Conservation (phyloP, 1,140 invertebrate species). For the Bombus balteatus region DNA sequence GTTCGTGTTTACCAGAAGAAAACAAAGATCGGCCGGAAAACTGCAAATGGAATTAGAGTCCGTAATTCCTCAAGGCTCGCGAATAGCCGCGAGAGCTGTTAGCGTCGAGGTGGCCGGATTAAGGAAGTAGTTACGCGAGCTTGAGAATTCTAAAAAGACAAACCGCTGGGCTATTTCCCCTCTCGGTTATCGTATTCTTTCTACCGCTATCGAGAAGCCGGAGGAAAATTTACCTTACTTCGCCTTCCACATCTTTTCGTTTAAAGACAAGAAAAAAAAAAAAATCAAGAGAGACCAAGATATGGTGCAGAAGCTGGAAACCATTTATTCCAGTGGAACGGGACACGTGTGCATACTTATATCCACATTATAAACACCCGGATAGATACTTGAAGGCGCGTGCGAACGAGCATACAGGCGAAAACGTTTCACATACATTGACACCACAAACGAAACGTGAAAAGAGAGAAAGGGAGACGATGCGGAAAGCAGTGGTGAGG, state of each 20-base stretch:
- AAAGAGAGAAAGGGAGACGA: conserved; percentile 6
- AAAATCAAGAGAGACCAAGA: not conserved
- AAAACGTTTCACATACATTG: not conserved
- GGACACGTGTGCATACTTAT: conserved; percentile 51
- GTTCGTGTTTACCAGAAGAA: not conserved
- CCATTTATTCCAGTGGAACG: conserved; percentile 52
- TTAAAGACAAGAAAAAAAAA: not conserved
- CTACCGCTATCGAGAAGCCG: not conserved
- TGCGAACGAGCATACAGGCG: not conserved
- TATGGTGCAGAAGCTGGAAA: conserved; percentile 16
- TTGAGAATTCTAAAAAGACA: conserved; percentile 6
- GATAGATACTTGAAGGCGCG: not conserved
- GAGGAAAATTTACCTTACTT: not conserved
- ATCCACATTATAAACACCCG: conserved; percentile 36
- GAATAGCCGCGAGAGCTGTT: not conserved
- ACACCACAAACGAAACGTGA: not conserved
- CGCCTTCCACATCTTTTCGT: not conserved
- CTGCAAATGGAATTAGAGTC: conserved; percentile 30
- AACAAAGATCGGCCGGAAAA: not conserved
- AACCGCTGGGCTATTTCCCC: conserved; percentile 22
- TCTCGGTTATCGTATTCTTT: conserved; percentile 22
- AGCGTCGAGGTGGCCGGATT: conserved; percentile 12
- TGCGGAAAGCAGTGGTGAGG: conserved; percentile 15
- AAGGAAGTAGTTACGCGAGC: conserved; percentile 33
- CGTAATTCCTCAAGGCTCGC: conserved; percentile 9